Evolutionary conservation across 1,140 invertebrate genomes (phyloP).

Genomic region (Drosophila tsacasi): DNA sequence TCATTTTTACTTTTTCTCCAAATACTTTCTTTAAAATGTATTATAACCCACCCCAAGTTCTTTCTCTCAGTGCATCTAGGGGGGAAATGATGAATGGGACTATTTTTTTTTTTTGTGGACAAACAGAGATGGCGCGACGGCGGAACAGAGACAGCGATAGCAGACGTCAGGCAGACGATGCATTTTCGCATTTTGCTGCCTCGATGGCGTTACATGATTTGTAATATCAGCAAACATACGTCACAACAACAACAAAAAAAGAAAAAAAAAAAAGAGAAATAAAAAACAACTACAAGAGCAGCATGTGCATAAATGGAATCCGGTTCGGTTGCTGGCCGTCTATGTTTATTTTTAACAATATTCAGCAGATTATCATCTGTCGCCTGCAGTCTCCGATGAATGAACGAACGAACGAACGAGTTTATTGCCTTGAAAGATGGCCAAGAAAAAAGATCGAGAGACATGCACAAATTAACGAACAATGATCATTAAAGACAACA

Average conservation of each 20-base stretch:
- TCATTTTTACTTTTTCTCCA: no score
- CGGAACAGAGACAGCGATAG: conserved; percentile 21
- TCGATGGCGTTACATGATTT: conserved; percentile 77
- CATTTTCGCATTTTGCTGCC: conserved; percentile 40
- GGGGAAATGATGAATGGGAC: conserved; percentile 70
- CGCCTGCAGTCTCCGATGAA: conserved; percentile 51
- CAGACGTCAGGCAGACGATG: conserved; percentile 74
- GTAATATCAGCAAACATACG: conserved; percentile 77
- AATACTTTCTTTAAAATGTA: not conserved
- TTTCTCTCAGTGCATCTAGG: conserved; percentile 7
- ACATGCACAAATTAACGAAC: conserved; percentile 8
- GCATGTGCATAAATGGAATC: conserved; percentile 62
- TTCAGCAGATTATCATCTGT: conserved; percentile 78
- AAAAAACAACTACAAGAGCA: conserved; percentile 6
- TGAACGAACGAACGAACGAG: conserved; percentile 47
- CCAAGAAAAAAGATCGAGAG: conserved; percentile 37
- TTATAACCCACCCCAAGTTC: no score
- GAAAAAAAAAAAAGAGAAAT: not conserved
- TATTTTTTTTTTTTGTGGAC: not conserved
- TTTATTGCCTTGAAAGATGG: conserved; percentile 68
- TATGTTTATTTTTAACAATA: conserved; percentile 78
- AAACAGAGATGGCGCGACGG: conserved; percentile 26
- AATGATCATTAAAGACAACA: not conserved
- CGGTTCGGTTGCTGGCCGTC: conserved; percentile 54
- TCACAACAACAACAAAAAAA: conserved; percentile 32